Evolutionary conservation across 2,797 vertebrate genomes (phyloP), one percentile per base, ranked within the genome.

Genomic region (Xenentodon cancila): DNA sequence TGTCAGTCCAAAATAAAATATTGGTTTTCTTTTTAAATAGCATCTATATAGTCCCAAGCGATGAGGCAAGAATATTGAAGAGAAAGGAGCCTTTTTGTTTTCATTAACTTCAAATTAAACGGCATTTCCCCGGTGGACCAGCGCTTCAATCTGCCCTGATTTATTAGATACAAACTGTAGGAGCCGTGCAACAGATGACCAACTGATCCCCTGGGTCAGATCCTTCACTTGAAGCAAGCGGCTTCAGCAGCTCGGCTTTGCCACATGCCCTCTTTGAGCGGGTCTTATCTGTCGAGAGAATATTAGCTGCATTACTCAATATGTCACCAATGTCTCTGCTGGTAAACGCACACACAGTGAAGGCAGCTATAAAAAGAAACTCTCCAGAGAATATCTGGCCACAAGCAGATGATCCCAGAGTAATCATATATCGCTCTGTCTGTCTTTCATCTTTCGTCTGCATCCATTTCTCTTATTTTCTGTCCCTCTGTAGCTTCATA

Each of bases 21-120:
- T 40, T 40, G 37, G 13, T 15, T 40, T 40, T 15, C 37, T 40
- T 40, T 40, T 11, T 40, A 40, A 40, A 40, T 40, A 40, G 37
- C 37, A 16, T 40, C 37, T 40, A 40, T 40, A 40, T 75, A 66
- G 66, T 54, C 75, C 34, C 54, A 54, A 68, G 57, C 47, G 43
- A 69, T 9, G 57, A 63, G 19, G 45, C 64, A 30, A 37, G 19
- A 73, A 63, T 8, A 30, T 5, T 37, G 65, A 34, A 48, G 34
- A 68, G 51, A 57, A 52, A 49, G 34, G 56, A 34, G 6, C 63
- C 17, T 4, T 52, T 86, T 70, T 82, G 59, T 86, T 84, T 89
- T 81, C 68, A 87, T 85, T 85, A 80, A 68, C 63, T 77, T 52
- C 76, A 72, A 81, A 84, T 82, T 80, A 88, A 89, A 87, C 75